Base-by-base conservation (phyloP, 2,113 vertebrate species). In the Bufo bufo region DNA sequence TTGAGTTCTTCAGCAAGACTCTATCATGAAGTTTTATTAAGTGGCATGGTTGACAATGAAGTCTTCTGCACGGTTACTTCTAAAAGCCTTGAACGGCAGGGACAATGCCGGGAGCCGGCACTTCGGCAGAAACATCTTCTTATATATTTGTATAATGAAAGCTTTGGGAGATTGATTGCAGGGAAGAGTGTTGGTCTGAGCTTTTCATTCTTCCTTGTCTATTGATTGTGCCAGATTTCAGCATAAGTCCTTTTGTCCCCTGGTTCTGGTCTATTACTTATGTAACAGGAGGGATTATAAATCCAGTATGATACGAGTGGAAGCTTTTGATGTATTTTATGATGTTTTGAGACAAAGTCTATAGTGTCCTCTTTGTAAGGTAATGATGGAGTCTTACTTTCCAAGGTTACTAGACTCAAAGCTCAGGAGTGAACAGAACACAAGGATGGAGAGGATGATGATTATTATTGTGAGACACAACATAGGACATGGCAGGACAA, bases 191-290 rank as follows among this genome's bases (percentile, higher is more conserved):
- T 11, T 75, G 72, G 45, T 50, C 7, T 45, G 17, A 20, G 72
- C 72, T 7, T 75, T 75, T 75, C 72, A 50, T 75, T 75, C 72
- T 75, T 20, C 47, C 47, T 19, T 14, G 17, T 50, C 72, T 75
- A 75, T 75, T 75, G 72, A 75, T 75, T 75, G 72, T 75, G 16
- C 72, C 72, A 50, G 72, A 75, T 50, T 75, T 75, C 72, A 20
- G 45, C 72, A 75, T 19, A 20, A 49, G 72, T 75, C 72, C 72
- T 50, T 74, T 75, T 49, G 45, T 50, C 72, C 33, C 72, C 72
- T 50, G 3, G 8, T 20, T 75, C 47, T 8, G 47, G 6, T 75
- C 72, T 75, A 75, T 75, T 75, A 75, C 72, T 49, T 75, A 75
- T 75, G 72, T 49, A 75, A 47, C 72, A 75, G 72, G 72, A 75